phyloP scores from a whole-genome alignment of 2,797 vertebrate genomes.

The Eremophila alpestris region DNA sequence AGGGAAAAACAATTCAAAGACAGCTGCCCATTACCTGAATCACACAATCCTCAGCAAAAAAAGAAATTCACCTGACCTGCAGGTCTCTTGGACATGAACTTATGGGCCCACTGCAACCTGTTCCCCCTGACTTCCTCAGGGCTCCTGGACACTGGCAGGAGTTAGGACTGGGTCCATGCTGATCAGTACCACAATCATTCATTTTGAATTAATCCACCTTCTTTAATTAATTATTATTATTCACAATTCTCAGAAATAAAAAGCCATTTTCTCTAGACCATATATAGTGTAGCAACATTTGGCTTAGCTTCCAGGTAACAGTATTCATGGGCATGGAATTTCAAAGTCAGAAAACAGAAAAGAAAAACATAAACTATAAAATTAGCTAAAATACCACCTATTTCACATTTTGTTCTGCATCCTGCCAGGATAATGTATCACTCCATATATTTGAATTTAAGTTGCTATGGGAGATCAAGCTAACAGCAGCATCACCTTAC shows the following conservation, averaged over 20 bases:
- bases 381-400: neutral
- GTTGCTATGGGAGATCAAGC: slow-evolving; percentile 36
- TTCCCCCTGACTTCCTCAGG: neutral
- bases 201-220: neutral
- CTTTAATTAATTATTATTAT: neutral
- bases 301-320: neutral
- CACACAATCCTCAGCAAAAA: neutral
- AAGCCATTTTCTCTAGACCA: neutral
- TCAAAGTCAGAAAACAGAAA: neutral
- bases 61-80: neutral
- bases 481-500: slow-evolving; percentile 46
- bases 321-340: neutral
- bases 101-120: neutral
- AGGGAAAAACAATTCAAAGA: neutral
- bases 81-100: neutral
- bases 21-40: neutral
- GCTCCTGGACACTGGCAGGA: neutral
- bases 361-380: neutral
- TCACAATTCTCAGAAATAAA: neutral
- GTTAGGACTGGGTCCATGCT: neutral
- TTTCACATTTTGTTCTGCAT: slow-evolving; percentile 1
- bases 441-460: slow-evolving; percentile 19
- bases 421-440: neutral
- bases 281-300: neutral
- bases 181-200: accelerated